Evolutionary conservation across 2,113 vertebrate genomes (phyloP).

Genomic region (Hiodon tergisus): DNA sequence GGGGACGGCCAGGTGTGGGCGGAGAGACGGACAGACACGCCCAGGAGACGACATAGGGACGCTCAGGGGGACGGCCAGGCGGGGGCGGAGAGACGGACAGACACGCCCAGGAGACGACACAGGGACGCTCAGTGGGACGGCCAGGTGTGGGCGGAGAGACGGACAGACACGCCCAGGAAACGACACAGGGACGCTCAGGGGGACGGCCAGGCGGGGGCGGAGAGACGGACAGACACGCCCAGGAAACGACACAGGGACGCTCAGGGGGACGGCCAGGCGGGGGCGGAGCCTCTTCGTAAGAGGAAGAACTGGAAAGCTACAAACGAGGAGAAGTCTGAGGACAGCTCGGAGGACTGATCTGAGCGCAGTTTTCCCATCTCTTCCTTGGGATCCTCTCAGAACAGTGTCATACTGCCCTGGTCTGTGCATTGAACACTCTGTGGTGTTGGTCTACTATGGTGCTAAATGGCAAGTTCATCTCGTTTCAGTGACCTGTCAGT

Average conservation of each 20-base stretch:
- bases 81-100: constrained; percentile 33
- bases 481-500: not conserved
- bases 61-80: constrained; percentile 50
- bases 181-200: constrained; percentile 47
- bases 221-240: constrained; percentile 28
- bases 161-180: constrained; percentile 39
- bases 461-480: not conserved
- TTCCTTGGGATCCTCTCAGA: not conserved
- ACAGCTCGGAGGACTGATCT: constrained; percentile 72
- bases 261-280: constrained; percentile 48
- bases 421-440: too few species aligned
- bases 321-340: constrained; percentile 73
- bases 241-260: constrained; percentile 53
- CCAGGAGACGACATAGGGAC: constrained; percentile 51
- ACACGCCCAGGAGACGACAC: constrained; percentile 45
- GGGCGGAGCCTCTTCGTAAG: constrained; percentile 45
- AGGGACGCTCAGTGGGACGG: constrained; percentile 46
- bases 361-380: not conserved
- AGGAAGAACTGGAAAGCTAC: constrained; percentile 83
- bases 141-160: constrained; percentile 44
- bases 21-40: constrained; percentile 22
- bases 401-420: not conserved
- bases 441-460: too few species aligned
- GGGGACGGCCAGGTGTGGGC: not conserved
- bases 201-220: constrained; percentile 46